Base-by-base conservation (phyloP, 2,113 vertebrate species). In the Jacana jacana region DNA sequence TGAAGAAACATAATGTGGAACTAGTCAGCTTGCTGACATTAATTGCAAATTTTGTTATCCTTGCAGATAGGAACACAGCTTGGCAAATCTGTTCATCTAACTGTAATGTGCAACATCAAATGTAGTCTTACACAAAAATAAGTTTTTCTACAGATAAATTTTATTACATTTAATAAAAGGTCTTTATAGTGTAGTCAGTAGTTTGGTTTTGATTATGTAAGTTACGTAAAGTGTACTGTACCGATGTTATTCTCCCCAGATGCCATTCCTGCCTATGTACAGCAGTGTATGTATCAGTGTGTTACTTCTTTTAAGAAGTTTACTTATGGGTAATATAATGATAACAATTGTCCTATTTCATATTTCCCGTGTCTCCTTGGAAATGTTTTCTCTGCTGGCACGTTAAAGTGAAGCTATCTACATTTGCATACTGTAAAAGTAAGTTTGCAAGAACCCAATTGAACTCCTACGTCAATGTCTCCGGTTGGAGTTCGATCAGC, bases 151-250 rank as follows among this genome's bases (percentile, higher is more conserved):
- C 33, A 42, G 40, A 44, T 61, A 64, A 68, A 9, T 85, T 88
- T 40, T 86, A 13, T 63, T 94, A 5, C 16, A 54, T 65, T 77
- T 80, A 22, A 63, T 77, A 28, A 63, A 6, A 70, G 60, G 13
- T 54, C 84, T 82, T 88, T 72, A 20, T 40, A 69, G 13, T 54
- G 16, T 88, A 28, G 83, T 84, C 0, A 1, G 24, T 69, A 60
- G 20, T 85, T 87, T 89, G 78, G 54, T 86, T 91, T 90, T 78
- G 84, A 30, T 95, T 90, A 89, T 88, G 55, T 93, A 95, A 93
- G 83, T 81, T 93, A 72, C 57, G 70, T 83, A 48, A 88, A 91
- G 68, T 81, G 31, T 94, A 64, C 22, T 2, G 0, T 48, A 70
- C 61, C 44, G 87, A 1, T 52, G 76, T 73, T 86, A 37, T 77